Evolutionary conservation across 2,797 vertebrate genomes (phyloP).

Genomic region (Hylomyscus alleni): DNA sequence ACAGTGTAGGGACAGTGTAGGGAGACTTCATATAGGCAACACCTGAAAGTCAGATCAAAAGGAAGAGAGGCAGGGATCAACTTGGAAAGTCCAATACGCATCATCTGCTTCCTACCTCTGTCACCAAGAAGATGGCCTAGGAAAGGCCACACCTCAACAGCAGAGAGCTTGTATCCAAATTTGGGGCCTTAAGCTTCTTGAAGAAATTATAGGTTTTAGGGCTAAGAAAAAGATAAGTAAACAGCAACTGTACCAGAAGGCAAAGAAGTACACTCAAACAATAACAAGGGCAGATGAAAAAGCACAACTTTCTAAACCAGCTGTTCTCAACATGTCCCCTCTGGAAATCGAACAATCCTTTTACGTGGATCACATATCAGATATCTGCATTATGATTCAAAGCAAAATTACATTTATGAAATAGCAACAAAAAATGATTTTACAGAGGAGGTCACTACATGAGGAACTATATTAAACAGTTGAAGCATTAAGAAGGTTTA

Average conservation of each 20-base stretch:
- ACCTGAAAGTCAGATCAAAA: background rate
- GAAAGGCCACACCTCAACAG: background rate
- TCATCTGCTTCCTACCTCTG: constrained; percentile 7
- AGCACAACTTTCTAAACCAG: background rate
- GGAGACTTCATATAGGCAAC: background rate
- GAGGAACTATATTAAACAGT: background rate
- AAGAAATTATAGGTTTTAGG: constrained; percentile 41
- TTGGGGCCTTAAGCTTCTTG: constrained; percentile 45
- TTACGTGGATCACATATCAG: background rate
- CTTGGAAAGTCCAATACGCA: background rate
- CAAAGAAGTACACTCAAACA: constrained; percentile 42
- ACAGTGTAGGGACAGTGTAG: background rate
- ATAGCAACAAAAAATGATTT: background rate
- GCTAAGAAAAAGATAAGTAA: constrained; percentile 51
- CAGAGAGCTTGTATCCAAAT: background rate
- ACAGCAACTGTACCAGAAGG: constrained; percentile 36
- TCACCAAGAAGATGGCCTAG: background rate
- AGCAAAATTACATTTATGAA: background rate
- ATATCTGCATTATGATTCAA: background rate
- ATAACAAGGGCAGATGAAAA: constrained; percentile 33
- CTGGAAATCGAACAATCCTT: background rate
- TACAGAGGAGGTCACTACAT: background rate
- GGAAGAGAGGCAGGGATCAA: constrained; percentile 24
- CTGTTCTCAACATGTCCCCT: background rate
- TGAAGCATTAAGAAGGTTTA: background rate